Base-by-base conservation (phyloP, 2,113 vertebrate genomes). In the Prolemur simus region DNA sequence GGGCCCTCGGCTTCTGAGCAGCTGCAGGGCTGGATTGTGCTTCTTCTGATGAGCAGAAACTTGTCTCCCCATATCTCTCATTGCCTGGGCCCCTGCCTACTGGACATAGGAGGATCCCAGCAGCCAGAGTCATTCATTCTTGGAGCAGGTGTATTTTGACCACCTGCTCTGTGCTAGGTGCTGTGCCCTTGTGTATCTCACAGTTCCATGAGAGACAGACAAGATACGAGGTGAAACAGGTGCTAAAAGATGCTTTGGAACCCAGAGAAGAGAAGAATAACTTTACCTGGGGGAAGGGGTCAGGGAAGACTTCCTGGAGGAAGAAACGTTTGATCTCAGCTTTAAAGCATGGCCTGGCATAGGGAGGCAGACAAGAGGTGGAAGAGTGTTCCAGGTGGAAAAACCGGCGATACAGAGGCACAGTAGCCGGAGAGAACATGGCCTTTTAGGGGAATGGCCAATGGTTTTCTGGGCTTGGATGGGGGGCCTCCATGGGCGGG, bases 1-100 rank as follows among this genome's bases (percentile, higher is more conserved):
- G 54, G 60, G 42, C 34, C 66, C 87, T 69, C 0, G 0, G 49
- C 34, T 73, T 56, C 74, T 34, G 63, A 93, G 58, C 37, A 32
- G 34, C 82, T 77, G 27, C 63, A n/a, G 13, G 25, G 5, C 23
- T 34, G 11, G 74, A 54, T 11, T 83, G 18, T 34, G 20, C 93
- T 96, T 96, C 73, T 97, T 68, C 14, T 34, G 73, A 45, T 56
- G 60, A 52, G 23, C 45, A 76, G 45, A 87, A 85, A 82, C 56
- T 71, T 66, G 85, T 76, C 58, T 80, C 18, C 64, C 21, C 56
- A 8, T 64, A 49, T 52, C n/a, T 85, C 29, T 45, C 29, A 10
- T 63, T 63, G 42, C 63, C 73, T 81, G 42, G 81, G 37, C 32
- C 21, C 27, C 42, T 45, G 58, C 34, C 60, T 69, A 20, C 6